Percentiles rank a stretch among this genome's conserved stretches.
Evolutionary conservation across 2,888 invertebrate genomes (phyloP).

Genomic region (Choristoneura rosaceana): DNA sequence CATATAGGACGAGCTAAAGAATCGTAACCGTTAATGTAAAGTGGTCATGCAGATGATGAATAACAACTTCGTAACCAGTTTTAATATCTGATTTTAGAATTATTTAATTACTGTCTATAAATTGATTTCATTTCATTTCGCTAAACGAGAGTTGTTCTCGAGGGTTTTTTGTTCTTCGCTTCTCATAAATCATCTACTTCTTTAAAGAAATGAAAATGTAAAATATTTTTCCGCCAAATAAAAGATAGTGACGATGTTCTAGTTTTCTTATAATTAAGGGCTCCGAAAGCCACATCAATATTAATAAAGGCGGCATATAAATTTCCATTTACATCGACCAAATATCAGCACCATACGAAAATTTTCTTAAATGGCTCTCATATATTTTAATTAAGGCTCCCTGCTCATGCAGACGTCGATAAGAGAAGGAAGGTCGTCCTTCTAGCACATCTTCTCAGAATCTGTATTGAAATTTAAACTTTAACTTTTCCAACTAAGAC

Average conservation of each 20-base stretch:
- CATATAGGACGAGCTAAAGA: too few species aligned
- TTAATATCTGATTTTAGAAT: too few species aligned
- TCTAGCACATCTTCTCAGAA: background rate
- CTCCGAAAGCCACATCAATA: slow-evolving; percentile 55
- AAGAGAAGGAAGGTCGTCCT: slow-evolving; percentile 44
- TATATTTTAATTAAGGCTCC: slow-evolving; percentile 76
- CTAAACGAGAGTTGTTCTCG: too few species aligned
- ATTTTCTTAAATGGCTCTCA: slow-evolving; percentile 74
- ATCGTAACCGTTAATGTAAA: too few species aligned
- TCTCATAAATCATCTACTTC: background rate
- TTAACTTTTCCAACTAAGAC: too few species aligned
- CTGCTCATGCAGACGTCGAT: slow-evolving; percentile 73
- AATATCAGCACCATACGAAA: slow-evolving; percentile 65
- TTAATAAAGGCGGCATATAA: slow-evolving; percentile 63
- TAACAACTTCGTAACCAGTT: too few species aligned
- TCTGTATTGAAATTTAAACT: background rate
- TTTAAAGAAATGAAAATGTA: background rate
- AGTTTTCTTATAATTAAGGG: slow-evolving; percentile 26
- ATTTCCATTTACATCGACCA: slow-evolving; percentile 65
- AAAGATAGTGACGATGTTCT: slow-evolving; percentile 27
- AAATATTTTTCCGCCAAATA: background rate
- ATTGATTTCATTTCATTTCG: too few species aligned
- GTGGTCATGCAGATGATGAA: too few species aligned
- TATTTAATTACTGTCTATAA: too few species aligned
- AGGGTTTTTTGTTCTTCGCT: too few species aligned